Conservation (phyloP, 2,113 vertebrate species). For the Chaenogobius annularis region DNA sequence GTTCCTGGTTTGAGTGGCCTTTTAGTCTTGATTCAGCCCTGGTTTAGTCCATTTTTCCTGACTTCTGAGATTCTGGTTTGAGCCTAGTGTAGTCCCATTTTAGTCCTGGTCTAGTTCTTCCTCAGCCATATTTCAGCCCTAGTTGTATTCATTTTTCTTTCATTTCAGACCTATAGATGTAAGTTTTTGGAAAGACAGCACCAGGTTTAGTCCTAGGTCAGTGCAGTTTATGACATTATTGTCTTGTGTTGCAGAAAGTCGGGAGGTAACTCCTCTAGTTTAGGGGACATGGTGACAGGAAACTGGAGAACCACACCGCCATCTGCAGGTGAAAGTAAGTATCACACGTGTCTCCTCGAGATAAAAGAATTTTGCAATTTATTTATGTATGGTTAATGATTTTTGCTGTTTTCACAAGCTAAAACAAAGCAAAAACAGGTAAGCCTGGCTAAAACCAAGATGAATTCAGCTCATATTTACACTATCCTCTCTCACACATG, state of each 20-base stretch:
- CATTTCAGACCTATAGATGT: no score
- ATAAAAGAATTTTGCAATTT: conserved; percentile 7
- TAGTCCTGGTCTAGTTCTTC: neutral
- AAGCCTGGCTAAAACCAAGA: conserved; percentile 50
- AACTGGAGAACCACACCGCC: conserved; percentile 91
- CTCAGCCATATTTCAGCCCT: neutral
- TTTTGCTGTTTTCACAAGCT: conserved; percentile 84
- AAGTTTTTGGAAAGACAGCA: neutral
- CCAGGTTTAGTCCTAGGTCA: no score
- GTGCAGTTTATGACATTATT: neutral
- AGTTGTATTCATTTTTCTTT: neutral
- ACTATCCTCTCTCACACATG: neutral
- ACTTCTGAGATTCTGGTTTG: neutral
- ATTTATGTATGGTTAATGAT: conserved; percentile 50
- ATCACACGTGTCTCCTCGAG: conserved; percentile 22
- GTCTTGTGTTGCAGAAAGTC: conserved; percentile 80
- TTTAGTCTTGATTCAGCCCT: neutral
- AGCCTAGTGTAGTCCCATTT: neutral
- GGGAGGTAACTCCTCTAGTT: conserved; percentile 85
- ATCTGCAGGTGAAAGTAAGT: conserved; percentile 82
- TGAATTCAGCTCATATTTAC: neutral
- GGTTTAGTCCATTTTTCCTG: neutral
- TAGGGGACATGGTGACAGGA: conserved; percentile 88
- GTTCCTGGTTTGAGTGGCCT: no score
- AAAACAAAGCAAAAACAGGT: conserved; percentile 99